Conservation (phyloP, 1,140 invertebrate species). For the Mamestra configurata region DNA sequence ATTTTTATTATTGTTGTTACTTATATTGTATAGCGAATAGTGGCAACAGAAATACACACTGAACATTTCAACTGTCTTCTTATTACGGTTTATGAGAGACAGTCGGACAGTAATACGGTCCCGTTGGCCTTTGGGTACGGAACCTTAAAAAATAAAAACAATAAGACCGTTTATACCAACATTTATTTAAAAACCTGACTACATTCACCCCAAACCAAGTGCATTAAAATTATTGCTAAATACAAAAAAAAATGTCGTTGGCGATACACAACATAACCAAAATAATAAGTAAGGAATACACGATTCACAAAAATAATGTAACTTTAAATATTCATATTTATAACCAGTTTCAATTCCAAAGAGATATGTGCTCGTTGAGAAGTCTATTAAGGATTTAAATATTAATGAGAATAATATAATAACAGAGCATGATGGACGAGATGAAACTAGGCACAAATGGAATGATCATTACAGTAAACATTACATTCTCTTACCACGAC, state of each 20-base stretch:
- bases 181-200: constrained; percentile 80
- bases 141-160: constrained; percentile 53
- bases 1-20: too few species aligned
- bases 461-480: neutral
- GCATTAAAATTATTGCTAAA: constrained; percentile 69
- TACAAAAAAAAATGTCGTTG: constrained; percentile 62
- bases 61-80: too few species aligned
- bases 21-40: too few species aligned
- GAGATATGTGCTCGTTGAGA: constrained; percentile 16
- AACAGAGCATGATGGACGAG: neutral
- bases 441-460: neutral
- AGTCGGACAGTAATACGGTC: too few species aligned
- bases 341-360: constrained; percentile 9
- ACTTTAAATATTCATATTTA: constrained; percentile 31
- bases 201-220: constrained; percentile 86
- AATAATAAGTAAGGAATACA: constrained; percentile 16
- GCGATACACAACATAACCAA: constrained; percentile 30
- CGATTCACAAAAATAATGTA: constrained; percentile 32
- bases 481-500: too few species aligned
- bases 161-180: constrained; percentile 63
- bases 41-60: too few species aligned
- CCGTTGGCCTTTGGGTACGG: too few species aligned
- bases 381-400: constrained; percentile 1
- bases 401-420: neutral
- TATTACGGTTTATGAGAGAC: too few species aligned